Base-by-base conservation (phyloP, 2,113 vertebrate genomes). In the Rousettus leschenaultii region DNA sequence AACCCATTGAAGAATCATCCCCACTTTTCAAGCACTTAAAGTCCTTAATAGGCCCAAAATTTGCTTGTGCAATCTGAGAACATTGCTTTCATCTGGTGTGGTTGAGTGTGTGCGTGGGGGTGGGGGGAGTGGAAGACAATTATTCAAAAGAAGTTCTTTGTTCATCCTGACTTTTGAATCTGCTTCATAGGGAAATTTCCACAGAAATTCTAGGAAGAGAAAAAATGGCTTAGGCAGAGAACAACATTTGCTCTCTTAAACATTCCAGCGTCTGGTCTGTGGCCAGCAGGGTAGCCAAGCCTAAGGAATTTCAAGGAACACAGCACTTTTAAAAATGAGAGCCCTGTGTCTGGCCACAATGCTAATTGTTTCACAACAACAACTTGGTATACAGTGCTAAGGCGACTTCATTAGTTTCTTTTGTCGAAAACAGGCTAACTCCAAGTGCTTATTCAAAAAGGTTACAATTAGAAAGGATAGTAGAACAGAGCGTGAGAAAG, bases 131-230 rank as follows among this genome's bases (percentile, higher is more conserved):
- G n/a, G 48, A 89, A 96, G 88, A 95, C 93, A 90, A 7, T 95
- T 96, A 89, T 66, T 97, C 59, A 91, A 84, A 96, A 90, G 83
- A 75, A 90, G 19, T 45, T 93, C 53, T 95, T 88, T 95, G 88
- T 95, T 85, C 73, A 26, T 77, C 22, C 18, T 94, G 57, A 63
- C 78, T 84, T 80, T 92, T 28, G 16, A 82, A 77, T 97, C 68
- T 89, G 48, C 85, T 96, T 96, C 79, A 45, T 40, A 97, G 91
- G 94, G 91, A 96, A 91, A 48, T 96, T 96, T 96, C 86, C 83
- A 74, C 68, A 89, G 83, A 70, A 82, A 97, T 93, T 96, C 65
- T 89, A 96, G 74, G 65, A 93, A 94, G 78, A 94, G 91, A 86
- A 96, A 93, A 97, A 91, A 96, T 40, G 88, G 55, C 71, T 53